Base-by-base conservation (phyloP, 2,888 invertebrate species). In the Gasteruption jaculator region DNA sequence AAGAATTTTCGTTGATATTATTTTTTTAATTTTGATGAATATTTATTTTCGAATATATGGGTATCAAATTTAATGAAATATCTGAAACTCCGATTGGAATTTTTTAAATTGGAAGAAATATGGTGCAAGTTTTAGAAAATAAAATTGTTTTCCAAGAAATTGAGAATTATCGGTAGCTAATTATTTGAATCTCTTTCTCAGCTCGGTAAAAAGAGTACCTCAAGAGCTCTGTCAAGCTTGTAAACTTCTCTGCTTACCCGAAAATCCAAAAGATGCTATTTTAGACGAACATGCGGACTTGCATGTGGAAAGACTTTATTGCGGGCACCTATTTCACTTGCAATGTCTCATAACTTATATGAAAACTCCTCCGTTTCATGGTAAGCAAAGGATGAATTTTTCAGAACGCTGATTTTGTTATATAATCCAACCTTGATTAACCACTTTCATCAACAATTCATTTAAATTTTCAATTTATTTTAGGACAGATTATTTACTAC, bases 351-450 rank as follows among this genome's bases (percentile, higher is more conserved):
- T 82, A 50, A 74, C 69, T 32, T 85, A 78, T 61, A 77, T 86
- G 74, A 82, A 82, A 54, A 78, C 80, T 41, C 86, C 86, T 8
- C 86, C 86, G 21, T 86, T 86, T 72, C 76, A 78, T 54, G 80
- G 76, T 76, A 60, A 53, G 25, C 38, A 15, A n/a, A 12, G 12
- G 7, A 18, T 12, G 19, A n/a, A n/a, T n/a, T n/a, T n/a, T n/a
- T n/a, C n/a, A n/a, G n/a, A n/a, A n/a, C n/a, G n/a, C n/a, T n/a
- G n/a, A n/a, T n/a, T n/a, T n/a, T n/a, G n/a, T n/a, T n/a, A n/a
- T n/a, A n/a, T n/a, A n/a, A n/a, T n/a, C n/a, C n/a, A n/a, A n/a
- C n/a, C n/a, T n/a, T n/a, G n/a, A n/a, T n/a, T n/a, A n/a, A n/a
- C n/a, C n/a, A n/a, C n/a, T n/a, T n/a, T n/a, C n/a, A n/a, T n/a